phyloP scores from a whole-genome alignment of 2,113 vertebrate genomes.

The Panthera leo region DNA sequence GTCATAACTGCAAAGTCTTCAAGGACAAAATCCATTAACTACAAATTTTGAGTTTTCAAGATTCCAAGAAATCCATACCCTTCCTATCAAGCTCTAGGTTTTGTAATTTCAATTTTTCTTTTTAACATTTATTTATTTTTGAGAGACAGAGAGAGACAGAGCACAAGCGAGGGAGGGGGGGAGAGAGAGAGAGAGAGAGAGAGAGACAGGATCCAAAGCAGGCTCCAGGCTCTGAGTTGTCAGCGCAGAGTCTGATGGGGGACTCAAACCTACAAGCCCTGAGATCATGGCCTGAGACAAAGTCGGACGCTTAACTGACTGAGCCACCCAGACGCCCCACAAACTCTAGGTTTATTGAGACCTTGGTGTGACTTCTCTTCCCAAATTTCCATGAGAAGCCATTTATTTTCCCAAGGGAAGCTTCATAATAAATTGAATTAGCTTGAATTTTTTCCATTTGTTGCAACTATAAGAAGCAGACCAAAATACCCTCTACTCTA shows the following conservation, averaged over 20 bases:
- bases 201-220: too few relatives aligned
- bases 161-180: too few relatives aligned
- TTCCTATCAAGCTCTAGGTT: background rate
- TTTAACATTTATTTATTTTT: too few relatives aligned
- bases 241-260: too few relatives aligned
- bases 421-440: constrained; percentile 41
- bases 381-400: background rate
- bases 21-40: background rate
- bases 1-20: background rate
- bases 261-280: too few relatives aligned
- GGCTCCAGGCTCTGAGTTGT: too few relatives aligned
- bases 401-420: background rate
- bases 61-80: background rate
- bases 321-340: too few relatives aligned
- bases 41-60: background rate
- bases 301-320: too few relatives aligned
- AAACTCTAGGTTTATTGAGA: background rate
- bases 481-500: background rate
- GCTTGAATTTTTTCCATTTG: background rate
- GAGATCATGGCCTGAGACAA: too few relatives aligned
- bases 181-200: too few relatives aligned
- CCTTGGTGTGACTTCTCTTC: background rate
- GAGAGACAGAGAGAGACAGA: too few relatives aligned
- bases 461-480: background rate
- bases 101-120: background rate